phyloP scores from a whole-genome alignment of 2,113 vertebrate species.

The Amphilophus citrinellus region DNA sequence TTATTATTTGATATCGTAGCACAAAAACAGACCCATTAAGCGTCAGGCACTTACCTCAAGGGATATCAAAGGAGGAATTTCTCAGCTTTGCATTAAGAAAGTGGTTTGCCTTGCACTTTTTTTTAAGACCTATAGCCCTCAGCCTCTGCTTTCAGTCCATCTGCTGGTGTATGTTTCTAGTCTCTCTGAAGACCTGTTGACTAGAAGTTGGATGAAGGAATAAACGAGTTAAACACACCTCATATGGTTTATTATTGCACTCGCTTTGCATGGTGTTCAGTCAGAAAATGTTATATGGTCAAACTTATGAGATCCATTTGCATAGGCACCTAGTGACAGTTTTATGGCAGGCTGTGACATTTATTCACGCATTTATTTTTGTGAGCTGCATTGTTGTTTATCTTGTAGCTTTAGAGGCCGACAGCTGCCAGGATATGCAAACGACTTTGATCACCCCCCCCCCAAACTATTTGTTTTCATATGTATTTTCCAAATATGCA shows the following conservation, averaged over 20 bases:
- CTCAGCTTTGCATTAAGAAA: not conserved
- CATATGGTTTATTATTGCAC: constrained; percentile 9
- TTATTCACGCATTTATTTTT: not conserved
- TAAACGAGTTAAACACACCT: constrained; percentile 1
- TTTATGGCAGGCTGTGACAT: constrained; percentile 9
- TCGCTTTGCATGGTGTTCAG: constrained; percentile 50
- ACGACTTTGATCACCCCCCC: not conserved
- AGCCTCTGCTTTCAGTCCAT: constrained; percentile 19
- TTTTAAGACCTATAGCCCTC: constrained; percentile 13
- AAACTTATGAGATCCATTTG: constrained; percentile 34
- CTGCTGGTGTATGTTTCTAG: not conserved
- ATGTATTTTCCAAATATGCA: not conserved
- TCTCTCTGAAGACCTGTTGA: constrained; percentile 1
- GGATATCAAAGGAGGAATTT: not conserved
- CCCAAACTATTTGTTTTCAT: not conserved
- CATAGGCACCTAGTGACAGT: constrained; percentile 25
- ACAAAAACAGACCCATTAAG: constrained; percentile 24
- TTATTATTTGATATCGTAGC: not conserved
- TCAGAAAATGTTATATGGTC: constrained; percentile 26
- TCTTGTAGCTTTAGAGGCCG: not conserved
- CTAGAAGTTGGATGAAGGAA: constrained; percentile 8
- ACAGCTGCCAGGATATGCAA: constrained; percentile 24
- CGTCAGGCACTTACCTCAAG: constrained; percentile 28
- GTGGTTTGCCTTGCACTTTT: not conserved
- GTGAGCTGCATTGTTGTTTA: constrained; percentile 17